Conservation (phyloP, 2,888 invertebrate genomes). For the Nephrotoma guestfalica region DNA sequence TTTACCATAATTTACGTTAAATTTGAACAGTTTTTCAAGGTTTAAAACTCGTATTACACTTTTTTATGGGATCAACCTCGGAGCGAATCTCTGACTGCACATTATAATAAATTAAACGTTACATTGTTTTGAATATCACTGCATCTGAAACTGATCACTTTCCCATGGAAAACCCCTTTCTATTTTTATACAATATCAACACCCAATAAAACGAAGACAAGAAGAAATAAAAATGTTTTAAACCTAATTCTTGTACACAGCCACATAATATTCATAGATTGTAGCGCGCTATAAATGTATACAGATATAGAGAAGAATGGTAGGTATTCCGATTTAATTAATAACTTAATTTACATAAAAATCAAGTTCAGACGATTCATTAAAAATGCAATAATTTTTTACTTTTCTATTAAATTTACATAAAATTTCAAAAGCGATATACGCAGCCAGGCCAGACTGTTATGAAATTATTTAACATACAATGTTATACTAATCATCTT, state of each 20-base stretch:
- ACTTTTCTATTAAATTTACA: background rate
- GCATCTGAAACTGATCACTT: background rate
- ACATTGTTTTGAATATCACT: background rate
- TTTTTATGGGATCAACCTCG: background rate
- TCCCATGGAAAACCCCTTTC: background rate
- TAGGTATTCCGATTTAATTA: background rate
- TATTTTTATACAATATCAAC: background rate
- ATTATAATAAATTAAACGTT: background rate
- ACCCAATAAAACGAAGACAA: background rate
- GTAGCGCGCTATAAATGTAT: background rate
- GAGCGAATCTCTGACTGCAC: background rate
- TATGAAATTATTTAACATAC: background rate
- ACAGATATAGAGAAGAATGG: background rate
- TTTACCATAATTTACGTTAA: no score
- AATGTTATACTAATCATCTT: background rate
- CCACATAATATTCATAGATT: no score
- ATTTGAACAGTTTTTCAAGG: no score
- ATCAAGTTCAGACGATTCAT: background rate
- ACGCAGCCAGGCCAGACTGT: background rate
- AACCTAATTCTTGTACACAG: background rate
- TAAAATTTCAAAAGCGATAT: background rate
- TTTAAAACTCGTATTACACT: no score
- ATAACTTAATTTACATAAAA: background rate
- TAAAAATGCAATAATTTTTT: background rate
- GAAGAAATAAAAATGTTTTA: background rate